A percentile compares a stretch with the other conserved stretches of the same genome.
Conservation (phyloP, 1,140 invertebrate species). For the Apis cerana region DNA sequence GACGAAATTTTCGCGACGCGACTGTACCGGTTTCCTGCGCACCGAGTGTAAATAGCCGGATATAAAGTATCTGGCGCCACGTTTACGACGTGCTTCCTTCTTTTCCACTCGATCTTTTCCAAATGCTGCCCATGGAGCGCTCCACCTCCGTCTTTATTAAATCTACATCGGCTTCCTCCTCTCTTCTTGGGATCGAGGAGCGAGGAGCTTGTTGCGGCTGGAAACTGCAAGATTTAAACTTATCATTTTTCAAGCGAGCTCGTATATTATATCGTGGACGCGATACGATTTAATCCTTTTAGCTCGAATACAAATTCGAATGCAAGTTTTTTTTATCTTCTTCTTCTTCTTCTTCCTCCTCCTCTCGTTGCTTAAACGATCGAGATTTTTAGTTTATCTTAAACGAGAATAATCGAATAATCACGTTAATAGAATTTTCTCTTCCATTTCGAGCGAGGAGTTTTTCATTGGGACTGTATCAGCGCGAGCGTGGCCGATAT, state of each 20-base stretch:
- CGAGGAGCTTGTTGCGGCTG: neutral
- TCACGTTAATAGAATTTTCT: no score
- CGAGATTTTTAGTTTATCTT: no score
- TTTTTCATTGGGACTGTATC: no score
- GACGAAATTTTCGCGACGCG: constrained; percentile 48
- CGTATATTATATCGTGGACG: constrained; percentile 5
- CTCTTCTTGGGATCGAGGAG: neutral
- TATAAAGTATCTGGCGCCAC: constrained; percentile 61
- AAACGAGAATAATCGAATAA: no score
- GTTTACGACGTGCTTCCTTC: constrained; percentile 62
- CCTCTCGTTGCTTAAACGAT: no score
- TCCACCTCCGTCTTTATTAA: constrained; percentile 12
- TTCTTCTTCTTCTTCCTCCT: no score
- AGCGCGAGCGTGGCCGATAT: neutral
- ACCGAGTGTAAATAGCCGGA: constrained; percentile 52
- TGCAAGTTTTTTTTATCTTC: no score
- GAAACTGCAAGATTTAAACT: neutral
- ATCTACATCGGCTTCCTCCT: constrained; percentile 2
- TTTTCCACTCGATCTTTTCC: constrained; percentile 61
- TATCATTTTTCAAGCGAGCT: neutral
- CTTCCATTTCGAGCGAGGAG: no score
- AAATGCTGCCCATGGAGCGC: constrained; percentile 30
- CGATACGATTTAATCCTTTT: neutral
- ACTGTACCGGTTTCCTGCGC: constrained; percentile 14
- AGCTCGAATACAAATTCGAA: neutral